Conservation (phyloP, 1,140 invertebrate species). For the Frieseomelitta varia region DNA sequence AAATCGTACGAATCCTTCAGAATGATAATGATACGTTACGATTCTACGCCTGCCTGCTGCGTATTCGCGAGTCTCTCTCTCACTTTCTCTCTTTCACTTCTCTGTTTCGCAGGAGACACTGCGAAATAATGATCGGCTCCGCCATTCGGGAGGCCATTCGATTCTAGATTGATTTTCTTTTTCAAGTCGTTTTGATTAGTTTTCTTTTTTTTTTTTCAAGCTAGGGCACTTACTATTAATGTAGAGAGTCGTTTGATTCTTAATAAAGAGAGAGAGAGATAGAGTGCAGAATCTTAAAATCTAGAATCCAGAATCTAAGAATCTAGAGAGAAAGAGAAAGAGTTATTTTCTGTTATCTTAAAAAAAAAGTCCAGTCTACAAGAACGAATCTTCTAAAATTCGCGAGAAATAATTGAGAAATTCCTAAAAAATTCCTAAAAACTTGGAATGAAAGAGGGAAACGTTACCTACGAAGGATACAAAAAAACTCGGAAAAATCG, state of each 20-base stretch:
- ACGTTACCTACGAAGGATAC: no score
- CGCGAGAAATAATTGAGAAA: no score
- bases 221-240: no score
- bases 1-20: slow-evolving; percentile 48
- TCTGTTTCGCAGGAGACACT: slow-evolving; percentile 18
- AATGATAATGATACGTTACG: slow-evolving; percentile 52
- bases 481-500: background rate
- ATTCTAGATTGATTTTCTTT: background rate
- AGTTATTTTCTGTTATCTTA: no score
- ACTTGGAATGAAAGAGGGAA: no score
- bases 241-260: background rate
- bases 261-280: no score
- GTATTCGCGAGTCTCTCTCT: background rate
- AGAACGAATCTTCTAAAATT: no score
- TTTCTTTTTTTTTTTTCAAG: background rate
- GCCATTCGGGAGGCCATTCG: background rate
- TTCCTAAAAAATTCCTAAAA: no score
- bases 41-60: slow-evolving; percentile 14
- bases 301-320: no score
- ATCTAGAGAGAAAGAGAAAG: no score
- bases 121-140: background rate
- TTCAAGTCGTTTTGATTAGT: background rate
- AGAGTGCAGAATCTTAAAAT: no score
- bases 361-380: no score
- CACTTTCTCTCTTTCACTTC: background rate